These are phyloP conservation scores for Halcyon leucocephala DNA, from an alignment of 2,797 vertebrate species.

Conservation along the genomic window DNA sequence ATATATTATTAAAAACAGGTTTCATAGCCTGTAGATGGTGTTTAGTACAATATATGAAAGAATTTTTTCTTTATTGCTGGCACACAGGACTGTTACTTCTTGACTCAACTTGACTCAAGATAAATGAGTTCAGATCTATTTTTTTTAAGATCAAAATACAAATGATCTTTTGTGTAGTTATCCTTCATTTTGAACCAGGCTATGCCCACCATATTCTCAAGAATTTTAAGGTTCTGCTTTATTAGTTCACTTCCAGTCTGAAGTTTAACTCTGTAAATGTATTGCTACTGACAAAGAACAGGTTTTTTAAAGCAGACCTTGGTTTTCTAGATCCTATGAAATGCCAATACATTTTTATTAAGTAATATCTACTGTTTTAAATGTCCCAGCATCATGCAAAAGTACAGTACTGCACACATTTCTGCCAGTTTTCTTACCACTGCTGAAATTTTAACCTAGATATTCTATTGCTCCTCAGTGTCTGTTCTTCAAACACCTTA, in stretches of 20 bases:
- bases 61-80: neutral
- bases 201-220: neutral
- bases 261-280: neutral
- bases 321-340: neutral
- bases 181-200: neutral
- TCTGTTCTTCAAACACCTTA: neutral
- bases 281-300: accelerated
- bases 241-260: neutral
- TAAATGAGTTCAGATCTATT: neutral
- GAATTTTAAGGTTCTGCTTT: neutral
- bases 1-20: neutral
- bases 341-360: neutral
- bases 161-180: neutral
- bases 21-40: neutral
- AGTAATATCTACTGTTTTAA: neutral
- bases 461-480: neutral
- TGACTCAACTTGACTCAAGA: neutral
- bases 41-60: neutral
- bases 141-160: neutral
- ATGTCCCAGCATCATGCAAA: neutral
- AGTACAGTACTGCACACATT: neutral
- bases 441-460: neutral
- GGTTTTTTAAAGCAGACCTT: accelerated
- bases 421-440: neutral
- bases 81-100: neutral